Evolutionary conservation across 2,888 invertebrate species (phyloP).

Genomic region (Drosophila bunnanda): DNA sequence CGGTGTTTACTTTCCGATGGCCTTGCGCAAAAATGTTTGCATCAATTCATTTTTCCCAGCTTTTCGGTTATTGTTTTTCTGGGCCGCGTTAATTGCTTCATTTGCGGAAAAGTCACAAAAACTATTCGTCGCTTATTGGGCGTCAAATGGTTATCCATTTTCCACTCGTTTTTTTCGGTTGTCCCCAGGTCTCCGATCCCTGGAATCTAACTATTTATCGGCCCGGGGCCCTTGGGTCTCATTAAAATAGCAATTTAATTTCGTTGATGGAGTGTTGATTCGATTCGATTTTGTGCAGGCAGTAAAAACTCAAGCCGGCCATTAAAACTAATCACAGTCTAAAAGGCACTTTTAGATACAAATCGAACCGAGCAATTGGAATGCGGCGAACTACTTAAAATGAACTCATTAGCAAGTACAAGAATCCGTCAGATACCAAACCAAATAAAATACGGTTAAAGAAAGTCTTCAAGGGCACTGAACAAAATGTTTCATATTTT

Average conservation of each 20-base stretch:
- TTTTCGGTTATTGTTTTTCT: constrained; percentile 52
- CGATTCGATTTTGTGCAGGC: constrained; percentile 58
- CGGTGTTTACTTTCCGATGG: constrained; percentile 73
- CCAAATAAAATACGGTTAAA: constrained; percentile 60
- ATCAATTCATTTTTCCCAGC: constrained; percentile 74
- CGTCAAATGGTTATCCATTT: constrained; percentile 65
- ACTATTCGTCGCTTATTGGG: constrained; percentile 64
- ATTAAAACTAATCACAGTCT: constrained; percentile 75
- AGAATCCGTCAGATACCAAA: constrained; percentile 20
- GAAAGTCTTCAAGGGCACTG: constrained; percentile 61
- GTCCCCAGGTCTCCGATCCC: constrained; percentile 2
- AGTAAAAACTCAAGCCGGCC: constrained; percentile 59
- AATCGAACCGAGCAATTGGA: constrained; percentile 58
- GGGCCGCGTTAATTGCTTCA: constrained; percentile 77
- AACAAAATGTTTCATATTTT: neutral
- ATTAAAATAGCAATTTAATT: constrained; percentile 76
- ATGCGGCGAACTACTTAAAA: constrained; percentile 70
- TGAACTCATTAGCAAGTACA: constrained; percentile 70
- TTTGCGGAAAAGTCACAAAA: constrained; percentile 66
- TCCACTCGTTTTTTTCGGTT: constrained; percentile 52
- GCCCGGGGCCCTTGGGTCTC: constrained; percentile 28
- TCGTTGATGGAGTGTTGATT: constrained; percentile 55
- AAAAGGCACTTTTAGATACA: constrained; percentile 76
- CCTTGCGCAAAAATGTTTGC: constrained; percentile 74
- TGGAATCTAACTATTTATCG: constrained; percentile 21